Evolutionary conservation across 2,888 invertebrate species (phyloP), one percentile per base, ranked within the genome.

Genomic region (Meghimatium bilineatum): DNA sequence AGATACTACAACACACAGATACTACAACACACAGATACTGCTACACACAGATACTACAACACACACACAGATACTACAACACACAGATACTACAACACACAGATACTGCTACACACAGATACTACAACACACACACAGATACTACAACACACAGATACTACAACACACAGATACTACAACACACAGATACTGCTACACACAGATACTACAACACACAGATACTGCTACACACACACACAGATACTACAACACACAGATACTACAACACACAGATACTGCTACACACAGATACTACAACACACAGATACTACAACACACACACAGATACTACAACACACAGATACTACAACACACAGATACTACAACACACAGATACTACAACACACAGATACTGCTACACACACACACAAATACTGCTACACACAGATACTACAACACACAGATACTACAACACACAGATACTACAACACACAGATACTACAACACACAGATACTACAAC

Each of bases 401-500:
- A 56, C 52, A 71, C 14, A 29, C 66, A 71, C 56, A n/a, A n/a
- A n/a, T 80, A 52, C 69, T 52, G 71, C 69, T 52, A 44, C 72
- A n/a, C 49, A 67, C 20, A 44, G 60, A 32, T 44, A 72, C 49
- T 60, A 49, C 29, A 52, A 80, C 71, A n/a, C n/a, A n/a, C n/a
- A n/a, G n/a, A n/a, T 23, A 72, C 52, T 56, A 56, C 56, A 36
- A 80, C 71, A 52, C 69, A 56, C 52, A 71, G 6, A 29, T 52
- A 71, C 56, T 80, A 52, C 69, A n/a, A n/a, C n/a, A n/a, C n/a
- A n/a, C n/a, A n/a, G n/a, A n/a, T 23, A 72, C 52, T 56, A 56
- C 56, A 36, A 80, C 71, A 52, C 69, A 56, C 52, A 71, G 6
- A 29, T 52, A 71, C 56, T 80, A 52, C 69, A n/a, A n/a, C n/a